Conservation (phyloP, 2,113 vertebrate species). For the Corydoras maculifer region DNA sequence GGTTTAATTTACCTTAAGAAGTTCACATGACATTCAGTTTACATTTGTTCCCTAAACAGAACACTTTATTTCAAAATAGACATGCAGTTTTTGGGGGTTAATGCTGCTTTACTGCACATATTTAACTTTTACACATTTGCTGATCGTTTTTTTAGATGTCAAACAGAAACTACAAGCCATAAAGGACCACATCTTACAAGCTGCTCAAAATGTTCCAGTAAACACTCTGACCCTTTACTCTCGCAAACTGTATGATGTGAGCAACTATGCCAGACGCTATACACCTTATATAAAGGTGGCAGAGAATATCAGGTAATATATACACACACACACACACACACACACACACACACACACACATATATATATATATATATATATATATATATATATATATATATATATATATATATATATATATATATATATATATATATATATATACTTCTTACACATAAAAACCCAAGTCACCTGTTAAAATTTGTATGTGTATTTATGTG, state of each 20-base stretch:
- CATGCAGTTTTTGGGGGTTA: background rate
- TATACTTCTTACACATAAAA: background rate
- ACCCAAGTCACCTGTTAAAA: background rate
- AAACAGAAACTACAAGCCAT: conserved; percentile 50
- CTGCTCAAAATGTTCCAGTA: conserved; percentile 30
- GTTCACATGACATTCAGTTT: background rate
- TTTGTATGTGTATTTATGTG: background rate
- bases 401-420: too few species aligned
- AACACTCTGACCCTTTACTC: conserved; percentile 13
- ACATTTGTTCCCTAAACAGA: background rate
- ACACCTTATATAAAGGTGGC: background rate
- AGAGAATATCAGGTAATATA: too few species aligned
- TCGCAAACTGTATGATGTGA: background rate
- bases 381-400: too few species aligned
- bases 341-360: too few species aligned
- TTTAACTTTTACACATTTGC: background rate
- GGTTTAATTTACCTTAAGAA: background rate
- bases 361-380: too few species aligned
- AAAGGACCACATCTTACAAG: conserved; percentile 47
- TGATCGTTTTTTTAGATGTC: conserved; percentile 51
- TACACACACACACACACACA: too few species aligned
- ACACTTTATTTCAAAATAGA: conserved; percentile 1
- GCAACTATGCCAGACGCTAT: background rate
- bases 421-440: too few species aligned
- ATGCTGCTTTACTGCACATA: background rate